Conservation (phyloP, 2,113 vertebrate species). For the Dermatemys mawii region DNA sequence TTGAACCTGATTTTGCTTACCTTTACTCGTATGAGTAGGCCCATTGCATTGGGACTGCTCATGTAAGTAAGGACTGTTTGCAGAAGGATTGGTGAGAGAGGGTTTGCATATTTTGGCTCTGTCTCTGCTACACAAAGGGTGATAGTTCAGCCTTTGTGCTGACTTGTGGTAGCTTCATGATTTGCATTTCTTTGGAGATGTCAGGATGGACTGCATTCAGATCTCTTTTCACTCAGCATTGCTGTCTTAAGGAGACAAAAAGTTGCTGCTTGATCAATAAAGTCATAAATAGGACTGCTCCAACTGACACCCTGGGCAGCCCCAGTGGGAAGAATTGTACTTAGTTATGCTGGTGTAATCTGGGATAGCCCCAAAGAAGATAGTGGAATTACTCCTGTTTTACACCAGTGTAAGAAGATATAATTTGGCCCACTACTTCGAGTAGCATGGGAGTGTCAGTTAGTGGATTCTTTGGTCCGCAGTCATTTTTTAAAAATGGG, state of each 20-base stretch:
- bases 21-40: not conserved
- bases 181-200: constrained; percentile 39
- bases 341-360: not conserved
- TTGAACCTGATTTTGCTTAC: not conserved
- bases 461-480: not conserved
- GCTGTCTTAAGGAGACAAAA: not conserved
- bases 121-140: constrained; percentile 41
- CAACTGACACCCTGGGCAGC: not conserved
- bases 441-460: not conserved
- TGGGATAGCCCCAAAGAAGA: not conserved
- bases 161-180: not conserved
- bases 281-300: not conserved
- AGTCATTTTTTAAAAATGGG: not conserved
- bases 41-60: not conserved
- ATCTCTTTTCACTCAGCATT: constrained; percentile 16
- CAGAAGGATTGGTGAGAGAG: not conserved
- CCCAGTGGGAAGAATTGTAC: not conserved
- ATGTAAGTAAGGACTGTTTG: not conserved
- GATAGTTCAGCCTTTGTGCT: constrained; percentile 52
- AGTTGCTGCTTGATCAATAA: not conserved
- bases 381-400: not conserved
- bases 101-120: not conserved
- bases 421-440: not conserved
- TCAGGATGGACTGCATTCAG: not conserved
- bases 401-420: not conserved